Conservation (phyloP, 2,888 invertebrate species). For the Druceiella hillmani region DNA sequence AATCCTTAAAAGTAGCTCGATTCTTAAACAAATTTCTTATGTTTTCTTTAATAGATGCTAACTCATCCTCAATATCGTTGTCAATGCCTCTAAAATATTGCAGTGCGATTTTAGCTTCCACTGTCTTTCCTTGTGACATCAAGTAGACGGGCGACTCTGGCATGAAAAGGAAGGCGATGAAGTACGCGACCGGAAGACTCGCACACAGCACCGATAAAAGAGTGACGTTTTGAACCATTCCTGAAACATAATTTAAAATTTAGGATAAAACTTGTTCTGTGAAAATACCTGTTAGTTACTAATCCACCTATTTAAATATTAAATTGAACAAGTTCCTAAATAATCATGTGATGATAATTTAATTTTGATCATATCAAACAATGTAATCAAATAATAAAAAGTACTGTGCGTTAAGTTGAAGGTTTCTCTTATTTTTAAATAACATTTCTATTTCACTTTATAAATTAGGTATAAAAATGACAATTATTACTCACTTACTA, state of each 20-base stretch:
- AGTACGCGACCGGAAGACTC: constrained; percentile 40
- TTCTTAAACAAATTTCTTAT: constrained; percentile 40
- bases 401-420: too few species aligned
- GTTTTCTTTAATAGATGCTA: constrained; percentile 43
- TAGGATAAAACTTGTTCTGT: too few species aligned
- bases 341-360: too few species aligned
- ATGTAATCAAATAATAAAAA: too few species aligned
- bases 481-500: too few species aligned
- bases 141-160: constrained; percentile 68
- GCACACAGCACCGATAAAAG: constrained; percentile 42
- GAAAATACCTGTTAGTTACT: neutral
- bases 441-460: too few species aligned
- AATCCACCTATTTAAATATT: neutral
- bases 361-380: too few species aligned
- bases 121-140: constrained; percentile 47
- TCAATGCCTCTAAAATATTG: constrained; percentile 57
- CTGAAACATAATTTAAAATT: constrained; percentile 34
- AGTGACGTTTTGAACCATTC: constrained; percentile 37
- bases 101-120: constrained; percentile 56
- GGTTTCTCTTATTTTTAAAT: too few species aligned
- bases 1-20: constrained; percentile 42
- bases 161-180: constrained; percentile 53
- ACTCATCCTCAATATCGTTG: constrained; percentile 52
- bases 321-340: neutral
- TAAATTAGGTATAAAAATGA: too few species aligned